A percentile compares a stretch with the other conserved stretches of the same genome.
Evolutionary conservation across 2,888 invertebrate genomes (phyloP).

Genomic region (Halictus quadricinctus): DNA sequence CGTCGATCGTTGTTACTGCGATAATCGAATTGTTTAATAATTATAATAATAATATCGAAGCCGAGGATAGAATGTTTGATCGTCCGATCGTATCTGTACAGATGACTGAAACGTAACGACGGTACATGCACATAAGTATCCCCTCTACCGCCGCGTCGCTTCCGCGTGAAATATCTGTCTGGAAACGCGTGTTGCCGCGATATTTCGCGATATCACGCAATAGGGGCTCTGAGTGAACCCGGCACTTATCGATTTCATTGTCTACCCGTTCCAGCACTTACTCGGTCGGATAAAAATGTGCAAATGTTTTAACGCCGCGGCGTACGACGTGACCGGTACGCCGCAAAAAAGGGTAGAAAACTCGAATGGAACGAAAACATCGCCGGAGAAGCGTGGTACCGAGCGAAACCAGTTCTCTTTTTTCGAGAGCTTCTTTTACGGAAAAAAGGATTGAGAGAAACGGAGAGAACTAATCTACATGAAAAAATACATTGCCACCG

Average conservation of each 20-base stretch:
- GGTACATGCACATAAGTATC: constrained; percentile 7
- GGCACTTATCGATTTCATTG: constrained; percentile 46
- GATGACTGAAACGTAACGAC: constrained; percentile 12
- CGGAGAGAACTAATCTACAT: not conserved
- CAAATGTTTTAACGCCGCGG: constrained; percentile 29
- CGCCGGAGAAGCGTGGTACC: not conserved
- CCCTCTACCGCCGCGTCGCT: not conserved
- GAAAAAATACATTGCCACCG: not conserved
- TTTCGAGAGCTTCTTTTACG: not conserved
- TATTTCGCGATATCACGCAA: constrained; percentile 51
- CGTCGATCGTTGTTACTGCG: not conserved
- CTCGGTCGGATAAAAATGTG: constrained; percentile 27
- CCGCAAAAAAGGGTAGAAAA: not conserved
- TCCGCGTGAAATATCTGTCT: constrained; percentile 53
- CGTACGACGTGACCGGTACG: not conserved
- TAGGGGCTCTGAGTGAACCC: constrained; percentile 13
- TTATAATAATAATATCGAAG: not conserved
- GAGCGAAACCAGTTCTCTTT: not conserved
- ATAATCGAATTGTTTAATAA: not conserved
- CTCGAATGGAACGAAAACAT: constrained; percentile 12
- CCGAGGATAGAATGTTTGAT: not conserved
- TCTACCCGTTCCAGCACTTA: constrained; percentile 6
- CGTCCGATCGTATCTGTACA: constrained; percentile 1
- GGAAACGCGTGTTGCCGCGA: constrained; percentile 24
- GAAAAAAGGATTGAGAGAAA: not conserved